Evolutionary conservation across 2,113 vertebrate genomes (phyloP).

Genomic region (Ibidorhyncha struthersii): DNA sequence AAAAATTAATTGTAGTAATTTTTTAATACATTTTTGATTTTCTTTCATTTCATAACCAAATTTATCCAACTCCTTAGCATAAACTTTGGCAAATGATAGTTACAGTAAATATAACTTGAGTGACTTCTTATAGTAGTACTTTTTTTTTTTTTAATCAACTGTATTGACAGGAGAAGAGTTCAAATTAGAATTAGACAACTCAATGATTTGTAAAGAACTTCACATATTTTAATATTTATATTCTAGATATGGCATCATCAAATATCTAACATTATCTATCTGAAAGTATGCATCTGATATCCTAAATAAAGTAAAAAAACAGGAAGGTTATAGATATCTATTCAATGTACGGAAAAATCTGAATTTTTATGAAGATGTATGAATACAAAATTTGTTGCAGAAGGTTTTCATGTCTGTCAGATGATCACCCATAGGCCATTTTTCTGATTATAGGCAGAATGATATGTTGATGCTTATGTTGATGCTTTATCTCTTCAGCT

Average conservation of each 20-base stretch:
- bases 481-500: not conserved
- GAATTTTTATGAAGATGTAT: not conserved
- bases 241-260: not conserved
- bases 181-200: not conserved
- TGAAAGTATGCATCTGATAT: not conserved
- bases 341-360: fast-evolving
- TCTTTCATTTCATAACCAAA: not conserved
- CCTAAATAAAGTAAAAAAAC: not conserved
- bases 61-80: not conserved
- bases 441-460: not conserved
- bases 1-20: not conserved
- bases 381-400: not conserved
- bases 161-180: not conserved
- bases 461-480: not conserved
- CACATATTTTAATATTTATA: not conserved
- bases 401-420: not conserved
- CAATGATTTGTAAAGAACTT: not conserved
- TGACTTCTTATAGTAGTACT: not conserved
- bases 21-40: not conserved
- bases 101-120: not conserved
- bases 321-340: not conserved
- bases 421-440: not conserved
- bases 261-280: not conserved
- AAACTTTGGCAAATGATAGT: not conserved
- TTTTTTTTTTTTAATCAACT: not conserved